These are phyloP conservation scores for Astreopora myriophthalma DNA, from an alignment of 64 coral and sea anemone genomes.

Conservation along the genomic window DNA sequence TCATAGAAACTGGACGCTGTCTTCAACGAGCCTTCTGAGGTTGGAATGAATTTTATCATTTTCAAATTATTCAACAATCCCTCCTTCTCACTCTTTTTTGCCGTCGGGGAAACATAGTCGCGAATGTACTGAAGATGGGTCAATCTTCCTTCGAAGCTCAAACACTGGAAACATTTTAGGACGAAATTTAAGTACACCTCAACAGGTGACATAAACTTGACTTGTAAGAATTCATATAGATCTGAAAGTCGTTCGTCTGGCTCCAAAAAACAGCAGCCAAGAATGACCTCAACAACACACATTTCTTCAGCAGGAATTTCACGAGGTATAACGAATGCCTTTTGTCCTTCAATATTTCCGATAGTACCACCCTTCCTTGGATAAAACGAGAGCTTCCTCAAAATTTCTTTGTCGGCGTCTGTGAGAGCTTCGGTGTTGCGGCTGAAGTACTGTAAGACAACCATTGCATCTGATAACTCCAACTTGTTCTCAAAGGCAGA, in stretches of 20 bases:
- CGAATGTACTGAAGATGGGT: conserved; percentile 20
- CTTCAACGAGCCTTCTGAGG: neutral
- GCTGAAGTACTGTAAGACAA: conserved; percentile 19
- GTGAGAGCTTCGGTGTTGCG: neutral
- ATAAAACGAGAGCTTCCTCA: conserved; percentile 39
- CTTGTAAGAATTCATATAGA: neutral
- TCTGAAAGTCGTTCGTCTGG: neutral
- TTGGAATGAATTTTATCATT: conserved; percentile 6
- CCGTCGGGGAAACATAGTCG: neutral
- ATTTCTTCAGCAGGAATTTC: conserved; percentile 15
- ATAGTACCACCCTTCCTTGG: neutral
- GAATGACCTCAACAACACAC: neutral
- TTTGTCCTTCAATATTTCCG: neutral
- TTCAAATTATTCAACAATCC: neutral
- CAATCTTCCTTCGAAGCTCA: conserved; percentile 12
- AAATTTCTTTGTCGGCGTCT: neutral
- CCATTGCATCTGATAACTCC: neutral
- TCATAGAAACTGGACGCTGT: conserved; percentile 39
- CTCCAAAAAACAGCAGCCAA: conserved; percentile 13
- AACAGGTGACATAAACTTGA: neutral
- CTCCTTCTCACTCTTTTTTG: neutral
- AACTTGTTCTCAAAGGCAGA: neutral
- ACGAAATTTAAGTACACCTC: conserved; percentile 35
- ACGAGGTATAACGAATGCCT: neutral
- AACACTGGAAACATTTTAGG: conserved; percentile 14